Evolutionary conservation across 1,140 invertebrate genomes (phyloP), one percentile per base, ranked within the genome.

Genomic region (Diorhabda carinulata): DNA sequence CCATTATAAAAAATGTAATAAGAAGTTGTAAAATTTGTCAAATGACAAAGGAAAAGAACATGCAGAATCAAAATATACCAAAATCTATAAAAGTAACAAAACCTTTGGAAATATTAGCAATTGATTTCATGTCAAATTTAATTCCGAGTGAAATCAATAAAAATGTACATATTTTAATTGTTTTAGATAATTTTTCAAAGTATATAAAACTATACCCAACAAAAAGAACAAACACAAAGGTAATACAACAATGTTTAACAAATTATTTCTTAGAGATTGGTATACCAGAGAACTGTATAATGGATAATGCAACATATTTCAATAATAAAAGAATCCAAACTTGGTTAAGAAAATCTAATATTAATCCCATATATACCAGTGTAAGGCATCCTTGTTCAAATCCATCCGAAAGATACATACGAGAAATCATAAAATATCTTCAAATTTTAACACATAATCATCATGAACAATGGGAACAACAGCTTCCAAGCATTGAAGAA

Each of bases 251-350:
- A n/a, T n/a, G n/a, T n/a, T n/a, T n/a, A n/a, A 56, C 44, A 64
- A 4, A 64, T 57, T 4, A 64, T 64, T 40, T 47, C 63, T 9
- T 56, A 64, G 47, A 64, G 40, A 10, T 10, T 10, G 63, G 63
- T 4, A 64, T 52, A 64, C 63, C 63, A 52, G 25, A 52, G 56
- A 10, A 64, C 3, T 5, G 25, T 56, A 64, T 64, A 3, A 8
- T 64, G 40, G 63, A 64, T 52, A 64, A 64, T 52, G 63, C 63
- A 5, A 64, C 63, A 64, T 64, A 64, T 64, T 64, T 64, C 6
- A 64, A 64, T n/a, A n/a, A 64, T 64, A n/a, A 9, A 40, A 42
- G n/a, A 10, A 40, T 42, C 5, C 5, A 40, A 60, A 7, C 5
- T 60, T 60, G 5, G 5, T 5, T 9, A 9, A 5, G 5, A 60